A percentile compares a stretch with the other conserved stretches of the same genome.
These are phyloP conservation scores for Syngnathus acus DNA, from an alignment of 2,797 vertebrate genomes.

Conservation along the genomic window DNA sequence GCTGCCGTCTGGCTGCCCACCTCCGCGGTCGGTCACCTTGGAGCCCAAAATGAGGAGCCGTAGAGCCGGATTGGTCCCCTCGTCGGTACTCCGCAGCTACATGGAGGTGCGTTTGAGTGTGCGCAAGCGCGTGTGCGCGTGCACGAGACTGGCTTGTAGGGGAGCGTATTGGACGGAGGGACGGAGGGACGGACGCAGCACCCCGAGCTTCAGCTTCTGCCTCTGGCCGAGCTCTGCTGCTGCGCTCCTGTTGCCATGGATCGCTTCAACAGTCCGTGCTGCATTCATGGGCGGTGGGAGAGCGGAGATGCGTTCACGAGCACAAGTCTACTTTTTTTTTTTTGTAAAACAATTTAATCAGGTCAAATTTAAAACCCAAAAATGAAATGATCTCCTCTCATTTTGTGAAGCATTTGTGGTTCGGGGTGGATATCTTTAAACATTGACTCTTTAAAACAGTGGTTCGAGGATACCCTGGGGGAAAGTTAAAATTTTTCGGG, in stretches of 20 bases:
- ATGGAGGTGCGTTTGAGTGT: constrained; percentile 5
- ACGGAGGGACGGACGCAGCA: not conserved
- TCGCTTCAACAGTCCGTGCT: constrained; percentile 68
- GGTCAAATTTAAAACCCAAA: too few species aligned
- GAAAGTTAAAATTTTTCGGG: too few species aligned
- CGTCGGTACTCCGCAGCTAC: constrained; percentile 29
- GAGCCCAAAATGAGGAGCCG: constrained; percentile 27
- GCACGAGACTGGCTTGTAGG: not conserved
- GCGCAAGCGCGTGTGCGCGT: not conserved
- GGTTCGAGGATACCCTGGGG: too few species aligned
- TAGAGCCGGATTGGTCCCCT: constrained; percentile 15
- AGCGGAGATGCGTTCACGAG: constrained; percentile 39
- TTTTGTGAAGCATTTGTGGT: too few species aligned
- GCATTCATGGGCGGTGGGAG: constrained; percentile 44
- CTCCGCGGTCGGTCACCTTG: constrained; percentile 57
- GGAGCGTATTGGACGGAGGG: not conserved
- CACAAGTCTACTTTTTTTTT: not conserved
- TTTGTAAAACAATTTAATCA: too few species aligned
- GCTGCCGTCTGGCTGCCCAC: constrained; percentile 15
- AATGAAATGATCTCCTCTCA: too few species aligned
- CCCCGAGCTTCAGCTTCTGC: not conserved
- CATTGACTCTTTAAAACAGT: too few species aligned
- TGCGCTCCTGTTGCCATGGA: constrained; percentile 77
- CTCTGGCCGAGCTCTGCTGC: constrained; percentile 22
- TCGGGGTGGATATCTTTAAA: too few species aligned